Evolutionary conservation across 2,113 vertebrate species (phyloP), one percentile per base, ranked within the genome.

Genomic region (Oncorhynchus tshawytscha): DNA sequence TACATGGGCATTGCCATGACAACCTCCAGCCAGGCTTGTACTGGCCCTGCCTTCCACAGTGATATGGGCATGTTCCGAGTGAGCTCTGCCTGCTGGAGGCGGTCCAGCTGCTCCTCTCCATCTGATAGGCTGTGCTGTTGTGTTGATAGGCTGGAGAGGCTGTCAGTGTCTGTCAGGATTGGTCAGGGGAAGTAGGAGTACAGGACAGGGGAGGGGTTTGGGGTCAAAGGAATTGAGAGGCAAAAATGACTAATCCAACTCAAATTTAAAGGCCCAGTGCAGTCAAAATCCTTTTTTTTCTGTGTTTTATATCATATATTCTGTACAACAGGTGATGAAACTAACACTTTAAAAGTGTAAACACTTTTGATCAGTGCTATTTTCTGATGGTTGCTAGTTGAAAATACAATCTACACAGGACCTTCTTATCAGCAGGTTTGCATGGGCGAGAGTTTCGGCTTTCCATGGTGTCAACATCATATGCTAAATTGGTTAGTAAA

Each of bases 91-190:
- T 95, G 94, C 88, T 95, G 94, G 76, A 95, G 92, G 76, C 94
- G 91, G 84, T 96, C 95, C 89, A 91, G 75, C 88, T 95, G 95
- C 76, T 95, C 95, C 88, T 96, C 95, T 2, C 94, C 94, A 5
- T 95, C 95, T 1, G 95, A 95, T 84, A 92, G 90, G 90, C 94
- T 93, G 81, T 93, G 93, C 70, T 92, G 87, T 18, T 2, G 93
- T 93, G 82, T 54, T 16, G 51, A 54, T 54, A 93, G 93, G 85
- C 91, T 93, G 82, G 90, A 87, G 77, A 90, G 87, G 85, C 92
- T 94, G 91, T 95, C 94, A 3, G 92, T 92, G 89, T 95, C 95
- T 95, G 92, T 95, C 95, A 95, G 92, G 83, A 92, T 83, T 73
- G 87, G 83, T 91, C 87, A 88, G 83, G 89, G 81, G 79, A 88